These are phyloP conservation scores for Drosophila santomea DNA, from an alignment of 1,140 invertebrate genomes.

Conservation along the genomic window DNA sequence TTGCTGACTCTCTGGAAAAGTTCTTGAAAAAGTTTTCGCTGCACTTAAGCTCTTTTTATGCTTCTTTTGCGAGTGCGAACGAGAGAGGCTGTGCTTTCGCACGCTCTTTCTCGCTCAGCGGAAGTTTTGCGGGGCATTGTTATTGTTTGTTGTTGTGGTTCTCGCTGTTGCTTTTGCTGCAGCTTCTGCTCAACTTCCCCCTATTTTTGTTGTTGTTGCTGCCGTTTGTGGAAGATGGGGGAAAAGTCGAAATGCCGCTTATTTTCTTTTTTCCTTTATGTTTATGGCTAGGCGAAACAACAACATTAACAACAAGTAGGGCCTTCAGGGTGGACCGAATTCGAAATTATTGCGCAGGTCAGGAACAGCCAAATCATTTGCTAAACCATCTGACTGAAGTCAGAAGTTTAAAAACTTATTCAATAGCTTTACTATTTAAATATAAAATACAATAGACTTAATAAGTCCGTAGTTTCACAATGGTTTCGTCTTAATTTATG, in stretches of 20 bases:
- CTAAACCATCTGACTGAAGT: too few relatives aligned
- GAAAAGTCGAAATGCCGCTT: slow-evolving; percentile 35
- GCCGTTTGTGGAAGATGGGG: slow-evolving; percentile 13
- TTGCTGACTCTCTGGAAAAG: slow-evolving; percentile 30
- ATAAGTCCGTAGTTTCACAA: too few relatives aligned
- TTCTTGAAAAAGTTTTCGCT: slow-evolving; percentile 38
- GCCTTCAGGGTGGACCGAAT: slow-evolving; percentile 29
- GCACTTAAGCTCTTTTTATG: slow-evolving; percentile 54
- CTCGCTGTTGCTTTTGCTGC: slow-evolving; percentile 12
- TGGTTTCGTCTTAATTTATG: too few relatives aligned
- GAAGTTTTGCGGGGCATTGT: slow-evolving; percentile 55
- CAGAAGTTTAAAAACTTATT: too few relatives aligned
- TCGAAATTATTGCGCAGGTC: slow-evolving; percentile 3
- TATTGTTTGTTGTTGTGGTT: slow-evolving; percentile 40
- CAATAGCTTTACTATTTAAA: too few relatives aligned
- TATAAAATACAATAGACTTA: too few relatives aligned
- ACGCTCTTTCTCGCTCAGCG: slow-evolving; percentile 26
- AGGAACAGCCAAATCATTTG: background rate
- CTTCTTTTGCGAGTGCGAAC: slow-evolving; percentile 19
- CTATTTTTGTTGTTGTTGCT: slow-evolving; percentile 16
- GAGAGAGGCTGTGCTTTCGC: slow-evolving; percentile 15
- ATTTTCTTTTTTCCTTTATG: slow-evolving; percentile 38
- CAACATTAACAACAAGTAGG: slow-evolving; percentile 6
- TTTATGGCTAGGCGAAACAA: slow-evolving; percentile 28
- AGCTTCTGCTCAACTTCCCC: slow-evolving; percentile 41